These are phyloP conservation scores for Thalpophila matura DNA, from an alignment of 2,888 invertebrate genomes.

Conservation along the genomic window DNA sequence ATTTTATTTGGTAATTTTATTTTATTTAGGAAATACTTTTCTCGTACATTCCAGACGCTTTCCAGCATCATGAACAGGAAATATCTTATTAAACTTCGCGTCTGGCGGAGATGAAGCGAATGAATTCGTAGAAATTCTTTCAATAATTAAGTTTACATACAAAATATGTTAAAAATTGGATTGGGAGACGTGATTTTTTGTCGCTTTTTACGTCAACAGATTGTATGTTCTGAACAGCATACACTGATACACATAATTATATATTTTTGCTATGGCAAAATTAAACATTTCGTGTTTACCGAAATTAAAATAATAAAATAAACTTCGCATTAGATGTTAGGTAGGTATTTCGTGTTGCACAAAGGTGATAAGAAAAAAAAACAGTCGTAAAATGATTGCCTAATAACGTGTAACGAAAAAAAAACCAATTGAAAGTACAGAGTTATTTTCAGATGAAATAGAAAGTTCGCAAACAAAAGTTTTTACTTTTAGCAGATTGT, in stretches of 20 bases:
- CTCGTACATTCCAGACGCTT: slow-evolving; percentile 41
- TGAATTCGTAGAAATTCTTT: slow-evolving; percentile 61
- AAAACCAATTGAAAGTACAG: slow-evolving; percentile 33
- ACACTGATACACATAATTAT: too few species aligned
- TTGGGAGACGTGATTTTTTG: slow-evolving; percentile 27
- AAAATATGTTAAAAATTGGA: slow-evolving; percentile 49
- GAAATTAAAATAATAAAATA: too few species aligned
- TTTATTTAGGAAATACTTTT: slow-evolving; percentile 62
- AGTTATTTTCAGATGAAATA: slow-evolving; percentile 69
- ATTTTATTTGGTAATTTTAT: neutral
- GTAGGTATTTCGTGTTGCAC: too few species aligned
- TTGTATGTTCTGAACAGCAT: slow-evolving; percentile 4
- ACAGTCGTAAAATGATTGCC: neutral
- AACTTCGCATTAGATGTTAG: too few species aligned
- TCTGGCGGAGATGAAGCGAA: slow-evolving; percentile 60
- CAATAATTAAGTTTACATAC: slow-evolving; percentile 65
- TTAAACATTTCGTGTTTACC: too few species aligned
- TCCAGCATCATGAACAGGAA: slow-evolving; percentile 66
- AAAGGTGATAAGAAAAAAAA: neutral
- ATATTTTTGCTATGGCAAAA: neutral
- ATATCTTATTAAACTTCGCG: slow-evolving; percentile 71
- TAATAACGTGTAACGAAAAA: slow-evolving; percentile 9
- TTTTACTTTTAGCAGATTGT: slow-evolving; percentile 70
- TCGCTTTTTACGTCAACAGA: slow-evolving; percentile 15
- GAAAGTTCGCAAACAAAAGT: slow-evolving; percentile 71